A percentile compares a stretch with the other conserved stretches of the same genome.
These are phyloP conservation scores for Sterrhoptilus dennistouni DNA, from an alignment of 2,113 vertebrate genomes.

Conservation along the genomic window DNA sequence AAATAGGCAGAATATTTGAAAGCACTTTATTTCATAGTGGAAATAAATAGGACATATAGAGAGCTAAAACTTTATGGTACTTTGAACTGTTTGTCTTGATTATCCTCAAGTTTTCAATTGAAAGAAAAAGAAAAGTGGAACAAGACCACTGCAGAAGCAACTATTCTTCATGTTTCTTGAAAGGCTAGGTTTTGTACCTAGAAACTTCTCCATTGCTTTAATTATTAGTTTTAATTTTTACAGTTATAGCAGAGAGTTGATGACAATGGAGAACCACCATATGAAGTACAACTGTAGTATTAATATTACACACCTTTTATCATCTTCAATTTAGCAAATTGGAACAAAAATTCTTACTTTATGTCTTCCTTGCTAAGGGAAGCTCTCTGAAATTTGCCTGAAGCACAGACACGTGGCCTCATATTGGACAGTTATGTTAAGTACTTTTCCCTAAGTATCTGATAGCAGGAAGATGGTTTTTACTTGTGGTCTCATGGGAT, in stretches of 20 bases:
- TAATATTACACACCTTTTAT: background rate
- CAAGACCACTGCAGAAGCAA: background rate
- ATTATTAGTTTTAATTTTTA: background rate
- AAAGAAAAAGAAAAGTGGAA: background rate
- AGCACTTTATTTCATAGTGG: background rate
- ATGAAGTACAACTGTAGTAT: background rate
- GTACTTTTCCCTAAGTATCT: background rate
- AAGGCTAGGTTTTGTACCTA: background rate
- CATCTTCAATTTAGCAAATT: background rate
- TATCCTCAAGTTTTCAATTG: background rate
- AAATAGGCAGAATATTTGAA: conserved; percentile 26
- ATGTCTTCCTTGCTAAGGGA: background rate
- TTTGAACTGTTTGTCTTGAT: background rate
- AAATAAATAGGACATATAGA: background rate
- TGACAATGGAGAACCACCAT: background rate
- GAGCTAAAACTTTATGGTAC: background rate
- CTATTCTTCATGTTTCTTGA: background rate
- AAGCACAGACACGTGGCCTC: background rate
- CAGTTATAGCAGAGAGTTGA: background rate
- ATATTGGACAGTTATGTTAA: background rate
- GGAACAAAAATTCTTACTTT: background rate
- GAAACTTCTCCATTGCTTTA: background rate
- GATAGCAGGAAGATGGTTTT: background rate
- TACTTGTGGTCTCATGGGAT: background rate
- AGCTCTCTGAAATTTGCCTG: background rate